These are phyloP conservation scores for Branchellion lobata DNA, from an alignment of 2,888 invertebrate genomes.

Conservation along the genomic window DNA sequence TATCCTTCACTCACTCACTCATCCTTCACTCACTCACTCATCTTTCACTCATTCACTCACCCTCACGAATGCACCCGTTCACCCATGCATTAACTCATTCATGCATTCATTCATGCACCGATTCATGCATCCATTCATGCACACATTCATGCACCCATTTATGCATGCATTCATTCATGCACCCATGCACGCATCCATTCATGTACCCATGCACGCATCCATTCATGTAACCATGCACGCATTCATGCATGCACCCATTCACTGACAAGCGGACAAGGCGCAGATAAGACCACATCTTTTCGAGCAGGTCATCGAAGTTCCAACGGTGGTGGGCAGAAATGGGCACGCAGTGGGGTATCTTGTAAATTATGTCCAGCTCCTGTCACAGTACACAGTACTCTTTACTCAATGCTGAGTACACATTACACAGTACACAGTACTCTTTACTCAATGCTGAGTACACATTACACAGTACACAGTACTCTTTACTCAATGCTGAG, in stretches of 20 bases:
- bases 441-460: too few species aligned
- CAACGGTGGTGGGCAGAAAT: constrained; percentile 99
- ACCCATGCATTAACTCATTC: background rate
- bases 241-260: too few species aligned
- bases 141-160: constrained; percentile 49
- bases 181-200: constrained; percentile 75
- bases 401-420: too few species aligned
- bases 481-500: too few species aligned
- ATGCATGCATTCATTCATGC: too few species aligned
- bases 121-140: background rate
- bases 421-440: too few species aligned
- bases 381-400: too few species aligned
- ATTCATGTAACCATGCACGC: background rate
- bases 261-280: constrained; percentile 85
- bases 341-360: constrained; percentile 99
- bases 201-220: too few species aligned
- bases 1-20: background rate
- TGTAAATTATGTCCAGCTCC: constrained; percentile 94
- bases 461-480: too few species aligned
- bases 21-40: background rate
- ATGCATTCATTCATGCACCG: constrained; percentile 51
- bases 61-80: background rate
- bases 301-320: constrained; percentile 92
- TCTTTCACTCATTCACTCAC: too few species aligned
- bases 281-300: constrained; percentile 98